These are phyloP conservation scores for Pterocles burchelli DNA, from an alignment of 2,113 vertebrate species.

Conservation along the genomic window DNA sequence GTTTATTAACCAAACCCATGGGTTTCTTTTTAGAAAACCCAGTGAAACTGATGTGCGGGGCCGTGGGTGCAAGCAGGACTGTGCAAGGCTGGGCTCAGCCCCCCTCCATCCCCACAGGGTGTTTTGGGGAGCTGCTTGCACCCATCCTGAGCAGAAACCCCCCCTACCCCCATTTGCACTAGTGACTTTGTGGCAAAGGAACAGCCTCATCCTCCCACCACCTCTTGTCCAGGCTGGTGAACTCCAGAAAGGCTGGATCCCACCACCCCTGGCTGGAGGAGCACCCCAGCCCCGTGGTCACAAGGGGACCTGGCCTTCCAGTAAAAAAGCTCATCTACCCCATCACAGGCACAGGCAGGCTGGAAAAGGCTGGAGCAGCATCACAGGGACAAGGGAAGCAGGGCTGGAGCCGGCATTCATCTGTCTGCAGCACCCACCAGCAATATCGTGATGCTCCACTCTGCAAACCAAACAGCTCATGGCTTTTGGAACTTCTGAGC, in stretches of 20 bases:
- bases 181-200: accelerated
- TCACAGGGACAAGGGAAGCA: not conserved
- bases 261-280: not conserved
- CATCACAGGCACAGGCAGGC: not conserved
- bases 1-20: not conserved
- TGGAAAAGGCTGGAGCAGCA: not conserved
- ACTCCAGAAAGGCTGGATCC: not conserved
- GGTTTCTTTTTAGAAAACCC: not conserved
- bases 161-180: accelerated
- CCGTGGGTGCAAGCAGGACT: accelerated
- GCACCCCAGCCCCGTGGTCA: not conserved
- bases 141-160: not conserved
- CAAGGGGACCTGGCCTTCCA: not conserved
- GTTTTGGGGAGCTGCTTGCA: not conserved
- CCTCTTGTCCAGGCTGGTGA: not conserved
- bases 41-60: not conserved
- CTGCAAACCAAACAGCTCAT: not conserved
- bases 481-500: not conserved
- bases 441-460: not conserved
- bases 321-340: not conserved
- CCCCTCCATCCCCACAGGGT: accelerated
- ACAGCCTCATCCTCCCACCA: not conserved
- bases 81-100: not conserved
- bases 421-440: not conserved
- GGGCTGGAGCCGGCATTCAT: not conserved